Evolutionary conservation across 2,888 invertebrate species (phyloP), one percentile per base, ranked within the genome.

Genomic region (Tetropium fuscum): DNA sequence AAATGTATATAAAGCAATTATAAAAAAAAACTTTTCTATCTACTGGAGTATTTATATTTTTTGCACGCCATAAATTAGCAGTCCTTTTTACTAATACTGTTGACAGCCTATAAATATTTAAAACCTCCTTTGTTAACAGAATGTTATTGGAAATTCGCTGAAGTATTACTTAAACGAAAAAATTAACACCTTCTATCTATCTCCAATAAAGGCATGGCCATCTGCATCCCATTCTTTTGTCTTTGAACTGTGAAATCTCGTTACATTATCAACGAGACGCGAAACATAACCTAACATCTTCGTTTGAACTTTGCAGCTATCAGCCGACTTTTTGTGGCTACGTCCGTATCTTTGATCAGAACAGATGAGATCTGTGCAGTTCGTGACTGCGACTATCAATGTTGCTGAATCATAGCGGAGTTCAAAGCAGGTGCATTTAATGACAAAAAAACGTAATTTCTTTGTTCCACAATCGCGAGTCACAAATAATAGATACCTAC

Each of bases 341-440:
- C 19, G 40, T 19, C 47, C 30, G 53, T 63, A 63, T 58, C 61
- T 56, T 34, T 53, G 58, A 64, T 69, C 69, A 58, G 53, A 19
- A 8, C 10, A 59, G 60, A 60, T 58, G 49, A 53, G 67, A 67
- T 68, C 66, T 59, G 41, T 43, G 51, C 51, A 63, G 59, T 65
- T 75, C 75, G 74, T 75, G 74, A 75, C 74, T 63, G 56, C 51
- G 58, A 30, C 62, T 71, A 73, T 73, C 71, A 69, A 66, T 71
- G 70, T 70, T 73, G 76, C 75, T 76, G 76, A 76, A 75, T 77
- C 76, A 77, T 69, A 71, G n/a, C n/a, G n/a, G 66, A 57, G 68
- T 64, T 63, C 66, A 69, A 65, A 71, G 70, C 75, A 77, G 76
- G 74, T 77, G 77, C 70, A 72, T 57, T 66, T 66, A 66, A 70